A percentile compares a stretch with the other conserved stretches of the same genome.
Evolutionary conservation across 2,888 invertebrate species (phyloP).

Genomic region (Leistus spinibarbis): DNA sequence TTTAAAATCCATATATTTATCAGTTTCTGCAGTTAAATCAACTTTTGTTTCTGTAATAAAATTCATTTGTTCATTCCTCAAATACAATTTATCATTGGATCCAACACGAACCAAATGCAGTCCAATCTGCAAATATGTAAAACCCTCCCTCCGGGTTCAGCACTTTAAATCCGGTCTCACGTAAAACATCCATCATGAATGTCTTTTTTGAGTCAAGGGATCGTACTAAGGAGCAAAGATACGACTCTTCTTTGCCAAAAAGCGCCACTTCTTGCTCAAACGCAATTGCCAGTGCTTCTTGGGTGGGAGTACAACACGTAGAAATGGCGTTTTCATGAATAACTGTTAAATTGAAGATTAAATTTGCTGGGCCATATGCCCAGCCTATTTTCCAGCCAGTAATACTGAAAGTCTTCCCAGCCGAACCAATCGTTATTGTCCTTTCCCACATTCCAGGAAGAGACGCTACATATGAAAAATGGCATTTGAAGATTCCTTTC

Average conservation of each 20-base stretch:
- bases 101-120: conserved; percentile 47
- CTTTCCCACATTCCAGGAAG: conserved; percentile 70
- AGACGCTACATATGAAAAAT: conserved; percentile 60
- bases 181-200: conserved; percentile 50
- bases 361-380: conserved; percentile 68
- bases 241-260: conserved; percentile 54
- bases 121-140: conserved; percentile 64
- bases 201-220: conserved; percentile 55
- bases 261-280: conserved; percentile 49
- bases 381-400: conserved; percentile 76
- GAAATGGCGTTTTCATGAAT: conserved; percentile 73
- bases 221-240: conserved; percentile 55
- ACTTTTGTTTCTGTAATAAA: conserved; percentile 30
- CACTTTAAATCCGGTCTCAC: conserved; percentile 57
- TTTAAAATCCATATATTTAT: conserved; percentile 56
- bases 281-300: conserved; percentile 48
- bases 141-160: conserved; percentile 66
- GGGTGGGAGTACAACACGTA: conserved; percentile 67
- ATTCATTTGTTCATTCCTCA: too few relatives aligned
- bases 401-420: conserved; percentile 74
- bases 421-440: conserved; percentile 74
- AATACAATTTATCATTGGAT: neutral
- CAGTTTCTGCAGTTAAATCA: conserved; percentile 41
- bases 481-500: conserved; percentile 25
- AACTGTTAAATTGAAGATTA: conserved; percentile 63